Conservation (phyloP, 2,113 vertebrate genomes). For the Podarcis raffonei region DNA sequence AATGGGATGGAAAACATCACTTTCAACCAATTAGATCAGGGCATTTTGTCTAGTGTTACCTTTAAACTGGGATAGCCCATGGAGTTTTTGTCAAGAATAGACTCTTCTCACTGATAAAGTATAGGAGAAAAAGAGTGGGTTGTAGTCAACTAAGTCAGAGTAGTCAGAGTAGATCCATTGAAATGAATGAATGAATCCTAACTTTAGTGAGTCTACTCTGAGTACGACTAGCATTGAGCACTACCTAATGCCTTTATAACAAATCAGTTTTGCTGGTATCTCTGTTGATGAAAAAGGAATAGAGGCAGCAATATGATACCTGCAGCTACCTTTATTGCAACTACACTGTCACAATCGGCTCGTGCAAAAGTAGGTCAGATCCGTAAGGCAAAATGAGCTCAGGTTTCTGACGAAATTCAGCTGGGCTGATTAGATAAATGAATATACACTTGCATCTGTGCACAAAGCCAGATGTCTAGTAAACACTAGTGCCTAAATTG, state of each 20-base stretch:
- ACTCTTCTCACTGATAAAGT: neutral
- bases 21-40: conserved; percentile 17
- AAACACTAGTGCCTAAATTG: neutral
- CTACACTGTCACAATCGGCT: neutral
- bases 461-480: neutral
- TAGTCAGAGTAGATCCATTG: no score
- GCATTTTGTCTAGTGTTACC: conserved; percentile 41
- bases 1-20: neutral
- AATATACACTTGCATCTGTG: neutral
- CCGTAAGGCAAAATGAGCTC: neutral
- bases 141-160: no score
- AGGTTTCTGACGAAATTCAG: neutral
- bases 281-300: neutral
- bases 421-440: neutral
- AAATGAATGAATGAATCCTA: no score
- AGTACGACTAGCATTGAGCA: no score
- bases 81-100: conserved; percentile 40
- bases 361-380: neutral
- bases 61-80: conserved; percentile 46
- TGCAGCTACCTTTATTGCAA: neutral
- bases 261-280: neutral
- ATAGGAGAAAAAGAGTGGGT: neutral
- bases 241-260: neutral
- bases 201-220: no score
- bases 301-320: neutral